phyloP scores from a whole-genome alignment of 2,113 vertebrate species.

The Coptodon rendalli region DNA sequence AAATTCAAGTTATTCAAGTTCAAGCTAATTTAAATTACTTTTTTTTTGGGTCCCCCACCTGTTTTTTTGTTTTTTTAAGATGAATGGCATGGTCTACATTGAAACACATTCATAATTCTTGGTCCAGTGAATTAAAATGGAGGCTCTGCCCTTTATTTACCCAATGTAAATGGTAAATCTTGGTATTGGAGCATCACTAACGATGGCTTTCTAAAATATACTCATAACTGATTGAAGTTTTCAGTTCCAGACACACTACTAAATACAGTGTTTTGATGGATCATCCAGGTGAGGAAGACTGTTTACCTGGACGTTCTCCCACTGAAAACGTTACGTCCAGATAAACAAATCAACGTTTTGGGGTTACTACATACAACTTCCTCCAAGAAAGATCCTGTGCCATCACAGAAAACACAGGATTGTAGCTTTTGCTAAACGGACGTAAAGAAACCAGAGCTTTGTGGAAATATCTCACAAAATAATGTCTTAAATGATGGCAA shows the following conservation, averaged over 20 bases:
- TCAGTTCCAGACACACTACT: background rate
- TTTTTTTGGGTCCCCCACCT: rapidly evolving
- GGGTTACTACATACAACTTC: background rate
- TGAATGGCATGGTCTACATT: background rate
- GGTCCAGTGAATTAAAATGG: background rate
- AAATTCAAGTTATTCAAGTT: background rate
- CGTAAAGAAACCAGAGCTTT: background rate
- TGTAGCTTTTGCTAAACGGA: background rate
- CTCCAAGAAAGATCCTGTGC: background rate
- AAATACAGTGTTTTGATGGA: background rate
- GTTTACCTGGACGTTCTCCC: background rate
- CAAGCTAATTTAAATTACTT: background rate
- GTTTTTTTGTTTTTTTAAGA: background rate
- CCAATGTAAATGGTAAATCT: background rate
- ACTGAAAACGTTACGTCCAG: background rate
- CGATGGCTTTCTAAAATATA: background rate
- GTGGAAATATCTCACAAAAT: background rate
- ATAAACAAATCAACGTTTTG: background rate
- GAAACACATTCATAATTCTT: background rate
- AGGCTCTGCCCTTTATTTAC: background rate
- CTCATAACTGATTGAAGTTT: background rate
- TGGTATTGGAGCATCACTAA: background rate
- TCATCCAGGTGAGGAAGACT: background rate
- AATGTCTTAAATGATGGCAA: background rate
- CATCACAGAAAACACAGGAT: background rate